These are phyloP conservation scores for Ischnus inquisitorius DNA, from an alignment of 2,888 invertebrate genomes.

Conservation along the genomic window DNA sequence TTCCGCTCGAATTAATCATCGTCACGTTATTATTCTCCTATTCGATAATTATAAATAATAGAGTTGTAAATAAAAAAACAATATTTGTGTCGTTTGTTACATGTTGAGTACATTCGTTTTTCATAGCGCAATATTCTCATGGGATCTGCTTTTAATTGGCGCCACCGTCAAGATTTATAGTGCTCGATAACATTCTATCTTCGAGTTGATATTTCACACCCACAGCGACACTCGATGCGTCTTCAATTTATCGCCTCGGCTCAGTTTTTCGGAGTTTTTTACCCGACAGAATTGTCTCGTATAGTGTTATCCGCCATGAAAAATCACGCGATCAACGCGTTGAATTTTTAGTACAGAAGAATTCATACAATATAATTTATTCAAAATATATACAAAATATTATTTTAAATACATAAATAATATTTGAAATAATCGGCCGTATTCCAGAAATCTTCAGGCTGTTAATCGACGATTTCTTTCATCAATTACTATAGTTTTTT, in stretches of 20 bases:
- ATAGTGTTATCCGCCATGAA: neutral
- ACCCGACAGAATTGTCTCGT: neutral
- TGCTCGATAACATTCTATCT: slow-evolving; percentile 15
- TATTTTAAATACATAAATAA: too few species aligned
- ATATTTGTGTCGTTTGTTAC: neutral
- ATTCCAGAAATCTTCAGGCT: too few species aligned
- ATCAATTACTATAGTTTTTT: too few species aligned
- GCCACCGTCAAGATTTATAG: slow-evolving; percentile 39
- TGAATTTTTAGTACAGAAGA: too few species aligned
- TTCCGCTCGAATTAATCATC: neutral
- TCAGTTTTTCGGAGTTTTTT: neutral
- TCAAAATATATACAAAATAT: too few species aligned
- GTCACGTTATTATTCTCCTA: too few species aligned
- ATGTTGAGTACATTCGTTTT: slow-evolving; percentile 4
- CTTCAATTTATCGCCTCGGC: neutral
- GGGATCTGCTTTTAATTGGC: slow-evolving; percentile 38
- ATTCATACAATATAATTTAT: too few species aligned
- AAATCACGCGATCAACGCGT: too few species aligned
- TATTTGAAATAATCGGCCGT: too few species aligned
- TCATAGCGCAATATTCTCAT: slow-evolving; percentile 6
- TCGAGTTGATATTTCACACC: slow-evolving; percentile 55
- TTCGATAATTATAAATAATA: too few species aligned
- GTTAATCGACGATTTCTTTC: too few species aligned
- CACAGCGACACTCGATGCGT: slow-evolving; percentile 9
- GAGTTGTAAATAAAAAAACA: too few species aligned